phyloP scores from a whole-genome alignment of 2,113 vertebrate species.

The Ctenomys sociabilis region DNA sequence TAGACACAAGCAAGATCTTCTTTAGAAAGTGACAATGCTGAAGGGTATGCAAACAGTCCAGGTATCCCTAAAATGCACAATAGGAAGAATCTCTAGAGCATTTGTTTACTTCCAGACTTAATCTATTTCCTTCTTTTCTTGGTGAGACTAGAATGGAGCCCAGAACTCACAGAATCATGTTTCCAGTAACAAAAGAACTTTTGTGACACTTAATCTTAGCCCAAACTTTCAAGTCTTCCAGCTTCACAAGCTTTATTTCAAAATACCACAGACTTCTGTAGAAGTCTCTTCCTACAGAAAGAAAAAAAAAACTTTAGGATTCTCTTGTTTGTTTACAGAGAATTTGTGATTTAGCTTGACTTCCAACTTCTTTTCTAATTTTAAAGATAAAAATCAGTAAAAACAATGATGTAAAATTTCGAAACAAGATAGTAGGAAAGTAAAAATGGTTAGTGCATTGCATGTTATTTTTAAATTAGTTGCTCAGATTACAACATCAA shows the following conservation, averaged over 20 bases:
- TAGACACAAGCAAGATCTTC: neutral
- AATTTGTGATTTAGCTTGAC: neutral
- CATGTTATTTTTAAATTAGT: no score
- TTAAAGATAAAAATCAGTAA: no score
- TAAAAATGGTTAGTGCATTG: no score
- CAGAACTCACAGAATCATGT: neutral
- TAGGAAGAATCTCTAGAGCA: neutral
- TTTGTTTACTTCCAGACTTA: neutral
- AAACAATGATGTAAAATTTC: no score
- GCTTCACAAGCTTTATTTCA: neutral
- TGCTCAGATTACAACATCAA: no score
- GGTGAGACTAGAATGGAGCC: neutral
- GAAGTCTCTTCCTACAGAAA: neutral
- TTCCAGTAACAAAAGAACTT: neutral
- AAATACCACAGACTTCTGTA: neutral
- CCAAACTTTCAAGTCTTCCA: neutral
- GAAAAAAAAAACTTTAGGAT: neutral
- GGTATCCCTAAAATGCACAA: neutral
- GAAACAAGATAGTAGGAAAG: no score
- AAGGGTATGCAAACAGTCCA: neutral
- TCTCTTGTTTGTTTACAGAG: neutral
- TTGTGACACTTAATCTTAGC: neutral
- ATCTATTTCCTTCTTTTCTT: neutral
- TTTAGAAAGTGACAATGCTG: neutral
- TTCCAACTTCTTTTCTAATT: neutral